These are phyloP conservation scores for Etheostoma spectabile DNA, from an alignment of 2,113 vertebrate species.

Conservation along the genomic window DNA sequence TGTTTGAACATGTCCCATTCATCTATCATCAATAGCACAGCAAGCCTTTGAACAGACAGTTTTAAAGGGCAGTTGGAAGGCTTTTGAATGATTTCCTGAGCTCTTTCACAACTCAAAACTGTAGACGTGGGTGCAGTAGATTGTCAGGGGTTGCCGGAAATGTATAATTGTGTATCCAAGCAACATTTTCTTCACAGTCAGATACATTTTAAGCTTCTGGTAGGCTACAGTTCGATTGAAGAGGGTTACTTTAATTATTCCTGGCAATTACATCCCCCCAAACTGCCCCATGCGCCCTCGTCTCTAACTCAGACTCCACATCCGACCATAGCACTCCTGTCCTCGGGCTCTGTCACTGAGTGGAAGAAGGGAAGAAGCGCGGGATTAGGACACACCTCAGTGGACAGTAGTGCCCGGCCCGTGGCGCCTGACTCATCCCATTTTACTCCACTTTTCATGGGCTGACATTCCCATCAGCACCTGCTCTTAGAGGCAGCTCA, in stretches of 20 bases:
- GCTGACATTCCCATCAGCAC: constrained; percentile 79
- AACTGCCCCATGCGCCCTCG: constrained; percentile 12
- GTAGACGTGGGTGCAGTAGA: neutral
- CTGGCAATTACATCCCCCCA: constrained; percentile 33
- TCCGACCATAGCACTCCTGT: constrained; percentile 31
- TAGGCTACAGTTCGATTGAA: constrained; percentile 21
- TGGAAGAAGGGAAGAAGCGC: constrained; percentile 28
- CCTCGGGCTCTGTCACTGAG: constrained; percentile 44
- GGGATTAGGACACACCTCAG: constrained; percentile 73
- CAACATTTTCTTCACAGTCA: neutral
- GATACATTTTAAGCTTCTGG: constrained; percentile 53
- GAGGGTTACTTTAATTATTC: constrained; percentile 55
- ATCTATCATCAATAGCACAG: constrained; percentile 43
- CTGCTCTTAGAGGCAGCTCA: constrained; percentile 61
- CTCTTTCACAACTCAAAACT: neutral
- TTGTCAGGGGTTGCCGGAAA: neutral
- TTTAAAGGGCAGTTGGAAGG: constrained; percentile 16
- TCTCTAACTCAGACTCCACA: constrained; percentile 25
- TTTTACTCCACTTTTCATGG: constrained; percentile 56
- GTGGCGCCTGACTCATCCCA: constrained; percentile 72
- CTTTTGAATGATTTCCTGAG: neutral
- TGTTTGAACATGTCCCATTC: constrained; percentile 50
- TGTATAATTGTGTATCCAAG: neutral
- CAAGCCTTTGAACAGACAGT: constrained; percentile 15
- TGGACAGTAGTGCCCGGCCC: constrained; percentile 60